These are phyloP conservation scores for Macrotis lagotis DNA, from an alignment of 2,113 vertebrate species.

Conservation along the genomic window DNA sequence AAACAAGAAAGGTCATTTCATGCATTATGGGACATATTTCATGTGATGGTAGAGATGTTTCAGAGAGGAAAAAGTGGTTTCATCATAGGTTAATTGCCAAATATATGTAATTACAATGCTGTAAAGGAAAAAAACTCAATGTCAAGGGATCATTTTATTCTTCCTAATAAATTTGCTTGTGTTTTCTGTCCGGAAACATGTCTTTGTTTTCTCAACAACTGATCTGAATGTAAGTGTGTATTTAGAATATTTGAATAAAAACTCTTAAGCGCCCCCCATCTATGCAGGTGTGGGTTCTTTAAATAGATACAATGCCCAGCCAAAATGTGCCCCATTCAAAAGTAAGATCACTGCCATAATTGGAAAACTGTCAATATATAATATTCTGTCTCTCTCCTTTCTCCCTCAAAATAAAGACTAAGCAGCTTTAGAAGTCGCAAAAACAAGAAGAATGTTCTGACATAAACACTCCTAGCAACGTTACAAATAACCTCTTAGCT, in stretches of 20 bases:
- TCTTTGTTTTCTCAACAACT: slow-evolving; percentile 76
- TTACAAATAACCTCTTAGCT: neutral
- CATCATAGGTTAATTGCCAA: neutral
- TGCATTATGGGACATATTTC: neutral
- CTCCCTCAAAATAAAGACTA: neutral
- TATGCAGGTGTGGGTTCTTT: slow-evolving; percentile 70
- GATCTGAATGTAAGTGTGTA: slow-evolving; percentile 72
- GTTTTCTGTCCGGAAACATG: slow-evolving; percentile 59
- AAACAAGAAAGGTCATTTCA: neutral
- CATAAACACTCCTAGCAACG: neutral
- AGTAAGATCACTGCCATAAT: neutral
- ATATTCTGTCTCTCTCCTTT: neutral
- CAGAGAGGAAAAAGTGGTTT: fast-evolving
- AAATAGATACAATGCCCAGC: slow-evolving; percentile 55
- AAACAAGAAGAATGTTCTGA: neutral
- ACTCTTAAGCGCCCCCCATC: slow-evolving; percentile 48
- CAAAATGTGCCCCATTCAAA: neutral
- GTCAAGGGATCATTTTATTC: slow-evolving; percentile 29
- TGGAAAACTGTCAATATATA: slow-evolving; percentile 24
- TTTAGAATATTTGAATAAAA: slow-evolving; percentile 76
- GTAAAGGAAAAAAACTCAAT: neutral
- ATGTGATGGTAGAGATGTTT: neutral
- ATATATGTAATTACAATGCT: neutral
- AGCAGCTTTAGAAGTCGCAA: slow-evolving; percentile 8
- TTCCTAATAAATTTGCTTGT: slow-evolving; percentile 55